These are phyloP conservation scores for Autographa pulchrina DNA, from an alignment of 2,888 invertebrate genomes.

Conservation along the genomic window DNA sequence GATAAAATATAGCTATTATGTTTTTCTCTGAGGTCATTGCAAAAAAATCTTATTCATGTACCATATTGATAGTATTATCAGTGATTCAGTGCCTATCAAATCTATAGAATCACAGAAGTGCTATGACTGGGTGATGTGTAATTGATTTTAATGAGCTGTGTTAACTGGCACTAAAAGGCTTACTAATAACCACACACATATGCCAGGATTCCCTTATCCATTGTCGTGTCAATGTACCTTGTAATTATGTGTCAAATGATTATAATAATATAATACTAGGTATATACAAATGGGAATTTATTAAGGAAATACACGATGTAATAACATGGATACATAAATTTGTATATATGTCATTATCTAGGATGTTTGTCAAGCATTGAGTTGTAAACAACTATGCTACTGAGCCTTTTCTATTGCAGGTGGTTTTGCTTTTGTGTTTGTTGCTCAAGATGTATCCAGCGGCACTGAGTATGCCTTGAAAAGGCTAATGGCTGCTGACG, in stretches of 20 bases:
- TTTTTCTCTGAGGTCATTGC: neutral
- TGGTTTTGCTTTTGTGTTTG: slow-evolving; percentile 98
- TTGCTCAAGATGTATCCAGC: slow-evolving; percentile 96
- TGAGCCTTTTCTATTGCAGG: slow-evolving; percentile 90
- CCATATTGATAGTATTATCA: neutral
- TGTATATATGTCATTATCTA: neutral
- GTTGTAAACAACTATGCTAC: slow-evolving; percentile 33
- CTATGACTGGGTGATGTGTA: neutral
- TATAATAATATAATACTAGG: neutral
- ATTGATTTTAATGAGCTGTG: neutral
- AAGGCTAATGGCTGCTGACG: slow-evolving; percentile 95
- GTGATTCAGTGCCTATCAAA: neutral
- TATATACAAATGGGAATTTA: neutral
- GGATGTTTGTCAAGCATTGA: neutral
- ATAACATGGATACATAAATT: neutral
- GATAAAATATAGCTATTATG: neutral
- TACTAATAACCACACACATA: no score
- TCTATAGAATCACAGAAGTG: neutral
- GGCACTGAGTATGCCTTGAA: slow-evolving; percentile 98
- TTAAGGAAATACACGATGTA: neutral
- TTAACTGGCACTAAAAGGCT: neutral
- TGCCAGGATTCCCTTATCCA: no score
- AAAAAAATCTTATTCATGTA: neutral
- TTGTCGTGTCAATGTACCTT: no score
- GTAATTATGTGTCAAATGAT: neutral